phyloP scores from a whole-genome alignment of 2,797 vertebrate species.

The Enteromius unitaeniatus region DNA sequence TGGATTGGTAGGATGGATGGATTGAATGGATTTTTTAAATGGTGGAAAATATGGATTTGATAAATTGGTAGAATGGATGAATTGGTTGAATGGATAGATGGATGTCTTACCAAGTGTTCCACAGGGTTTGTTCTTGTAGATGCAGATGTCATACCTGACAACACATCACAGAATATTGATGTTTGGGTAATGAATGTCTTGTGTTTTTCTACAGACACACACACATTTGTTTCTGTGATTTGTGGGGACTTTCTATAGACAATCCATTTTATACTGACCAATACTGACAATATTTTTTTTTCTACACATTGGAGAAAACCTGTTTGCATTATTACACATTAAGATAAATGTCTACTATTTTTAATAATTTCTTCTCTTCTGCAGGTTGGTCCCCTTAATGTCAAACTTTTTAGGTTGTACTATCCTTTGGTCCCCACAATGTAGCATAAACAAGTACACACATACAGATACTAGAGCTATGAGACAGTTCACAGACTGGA shows the following conservation, averaged over 20 bases:
- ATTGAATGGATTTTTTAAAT: no score
- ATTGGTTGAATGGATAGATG: background rate
- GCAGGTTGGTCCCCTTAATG: no score
- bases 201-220: background rate
- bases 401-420: no score
- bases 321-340: no score
- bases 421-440: no score
- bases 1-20: background rate
- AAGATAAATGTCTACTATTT: no score
- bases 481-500: slow-evolving; percentile 50
- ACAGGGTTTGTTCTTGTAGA: slow-evolving; percentile 99
- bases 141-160: slow-evolving; percentile 96
- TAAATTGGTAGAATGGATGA: background rate
- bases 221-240: no score
- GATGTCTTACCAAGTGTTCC: slow-evolving; percentile 90
- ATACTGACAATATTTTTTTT: no score
- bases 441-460: background rate
- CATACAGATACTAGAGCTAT: slow-evolving; percentile 19
- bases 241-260: no score
- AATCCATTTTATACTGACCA: no score
- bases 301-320: no score
- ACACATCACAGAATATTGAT: slow-evolving; percentile 40
- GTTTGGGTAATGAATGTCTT: background rate
- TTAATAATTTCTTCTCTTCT: no score
- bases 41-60: background rate